These are phyloP conservation scores for Scaptomyza graminum DNA, from an alignment of 1,140 invertebrate genomes.

Conservation along the genomic window DNA sequence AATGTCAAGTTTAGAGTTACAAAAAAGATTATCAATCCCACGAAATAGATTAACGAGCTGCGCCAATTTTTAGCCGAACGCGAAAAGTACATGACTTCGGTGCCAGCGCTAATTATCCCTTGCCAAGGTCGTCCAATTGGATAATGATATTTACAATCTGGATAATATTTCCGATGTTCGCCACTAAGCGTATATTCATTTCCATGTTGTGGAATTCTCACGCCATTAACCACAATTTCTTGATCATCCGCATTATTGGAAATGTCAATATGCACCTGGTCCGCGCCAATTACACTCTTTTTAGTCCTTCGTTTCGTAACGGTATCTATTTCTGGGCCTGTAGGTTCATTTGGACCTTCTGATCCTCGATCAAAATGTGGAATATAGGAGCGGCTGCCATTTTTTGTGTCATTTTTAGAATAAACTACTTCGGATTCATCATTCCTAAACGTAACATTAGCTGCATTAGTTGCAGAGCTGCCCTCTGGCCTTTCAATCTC, in stretches of 20 bases:
- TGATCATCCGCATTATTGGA: background rate
- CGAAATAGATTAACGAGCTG: constrained; percentile 4
- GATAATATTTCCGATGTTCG: background rate
- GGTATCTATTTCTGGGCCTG: too few relatives aligned
- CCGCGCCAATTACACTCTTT: background rate
- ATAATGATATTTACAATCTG: constrained; percentile 54
- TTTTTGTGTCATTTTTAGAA: too few relatives aligned
- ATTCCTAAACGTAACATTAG: too few relatives aligned
- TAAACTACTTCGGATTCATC: too few relatives aligned
- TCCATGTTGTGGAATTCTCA: background rate
- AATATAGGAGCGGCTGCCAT: too few relatives aligned
- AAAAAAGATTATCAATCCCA: constrained; percentile 14
- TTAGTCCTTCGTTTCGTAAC: background rate
- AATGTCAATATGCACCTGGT: background rate
- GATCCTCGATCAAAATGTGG: too few relatives aligned
- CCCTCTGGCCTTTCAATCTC: background rate
- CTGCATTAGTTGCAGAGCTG: too few relatives aligned
- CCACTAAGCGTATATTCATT: background rate
- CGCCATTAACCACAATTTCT: background rate
- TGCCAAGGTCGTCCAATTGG: constrained; percentile 19
- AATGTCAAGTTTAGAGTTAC: constrained; percentile 13
- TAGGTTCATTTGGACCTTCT: too few relatives aligned
- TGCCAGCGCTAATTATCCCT: constrained; percentile 7
- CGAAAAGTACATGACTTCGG: background rate
- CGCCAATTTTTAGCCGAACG: constrained; percentile 10